phyloP scores from a whole-genome alignment of 1,140 invertebrate species.

The Macrobrachium nipponense region DNA sequence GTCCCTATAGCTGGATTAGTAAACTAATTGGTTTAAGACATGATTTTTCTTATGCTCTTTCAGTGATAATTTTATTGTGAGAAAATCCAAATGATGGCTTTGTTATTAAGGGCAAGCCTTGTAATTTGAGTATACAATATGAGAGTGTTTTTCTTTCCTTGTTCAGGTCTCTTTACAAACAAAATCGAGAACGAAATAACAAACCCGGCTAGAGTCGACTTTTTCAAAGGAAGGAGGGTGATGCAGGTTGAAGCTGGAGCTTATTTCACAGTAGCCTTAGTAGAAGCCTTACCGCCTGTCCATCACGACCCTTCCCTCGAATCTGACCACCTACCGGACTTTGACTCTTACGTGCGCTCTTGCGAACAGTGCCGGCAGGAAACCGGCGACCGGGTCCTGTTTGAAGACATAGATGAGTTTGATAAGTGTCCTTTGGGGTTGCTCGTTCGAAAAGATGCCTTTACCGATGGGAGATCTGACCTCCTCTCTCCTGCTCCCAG shows the following conservation, averaged over 20 bases:
- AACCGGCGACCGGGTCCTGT: slow-evolving; percentile 44
- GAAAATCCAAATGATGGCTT: not conserved
- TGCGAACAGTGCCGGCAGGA: slow-evolving; percentile 52
- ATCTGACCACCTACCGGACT: slow-evolving; percentile 37
- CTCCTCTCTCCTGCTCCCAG: slow-evolving; percentile 49
- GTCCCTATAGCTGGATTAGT: no score
- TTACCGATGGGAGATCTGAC: slow-evolving; percentile 14
- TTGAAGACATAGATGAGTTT: slow-evolving; percentile 40
- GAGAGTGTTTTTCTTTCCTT: not conserved
- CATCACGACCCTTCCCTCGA: slow-evolving; percentile 1
- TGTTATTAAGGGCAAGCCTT: no score
- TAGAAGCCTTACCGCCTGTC: slow-evolving; percentile 46
- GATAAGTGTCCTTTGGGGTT: slow-evolving; percentile 57
- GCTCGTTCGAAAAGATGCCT: slow-evolving; percentile 32
- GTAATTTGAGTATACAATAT: no score
- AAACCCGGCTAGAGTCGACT: slow-evolving; percentile 51
- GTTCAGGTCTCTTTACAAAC: slow-evolving; percentile 52
- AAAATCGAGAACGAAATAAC: slow-evolving; percentile 58
- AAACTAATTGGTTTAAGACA: no score
- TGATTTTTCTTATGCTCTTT: no score
- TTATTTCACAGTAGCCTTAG: slow-evolving; percentile 55
- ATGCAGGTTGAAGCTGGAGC: slow-evolving; percentile 48
- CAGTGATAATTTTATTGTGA: no score
- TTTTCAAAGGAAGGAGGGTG: slow-evolving; percentile 51
- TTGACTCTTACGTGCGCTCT: slow-evolving; percentile 44